Conservation (phyloP, 2,888 invertebrate species). For the Agrotis segetum region DNA sequence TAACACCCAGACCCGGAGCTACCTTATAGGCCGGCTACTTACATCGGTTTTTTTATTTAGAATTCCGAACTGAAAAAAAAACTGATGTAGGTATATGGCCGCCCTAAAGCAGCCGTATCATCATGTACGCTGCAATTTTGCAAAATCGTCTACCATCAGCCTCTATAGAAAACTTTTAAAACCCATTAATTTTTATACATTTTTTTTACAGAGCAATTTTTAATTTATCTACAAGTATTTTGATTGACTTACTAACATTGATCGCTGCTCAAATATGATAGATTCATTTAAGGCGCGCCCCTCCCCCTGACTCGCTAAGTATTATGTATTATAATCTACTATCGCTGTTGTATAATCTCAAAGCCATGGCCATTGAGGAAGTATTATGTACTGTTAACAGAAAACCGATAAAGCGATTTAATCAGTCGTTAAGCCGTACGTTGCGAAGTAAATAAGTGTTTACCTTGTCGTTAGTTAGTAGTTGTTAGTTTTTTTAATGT, state of each 20-base stretch:
- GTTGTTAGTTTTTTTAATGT: background rate
- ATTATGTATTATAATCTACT: slow-evolving; percentile 23
- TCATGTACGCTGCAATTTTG: no score
- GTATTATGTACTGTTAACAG: slow-evolving; percentile 16
- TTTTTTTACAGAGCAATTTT: no score
- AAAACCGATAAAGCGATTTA: slow-evolving; percentile 17
- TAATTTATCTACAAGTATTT: background rate
- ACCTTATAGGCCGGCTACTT: no score
- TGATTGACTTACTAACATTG: background rate
- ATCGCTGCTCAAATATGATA: background rate
- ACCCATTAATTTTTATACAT: background rate
- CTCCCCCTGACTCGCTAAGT: background rate
- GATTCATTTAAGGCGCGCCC: background rate
- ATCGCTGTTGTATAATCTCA: slow-evolving; percentile 28
- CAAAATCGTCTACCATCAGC: background rate
- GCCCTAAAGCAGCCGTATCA: no score
- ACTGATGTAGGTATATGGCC: no score
- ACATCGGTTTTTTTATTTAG: no score
- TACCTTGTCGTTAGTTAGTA: background rate
- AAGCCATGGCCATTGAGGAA: slow-evolving; percentile 19
- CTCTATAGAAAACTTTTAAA: background rate
- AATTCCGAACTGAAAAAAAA: no score
- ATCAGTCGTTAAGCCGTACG: slow-evolving; percentile 7
- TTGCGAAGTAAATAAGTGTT: background rate
- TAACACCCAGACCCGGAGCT: no score